Base-by-base conservation (phyloP, 1,140 invertebrate genomes). In the Acromyrmex echinatior region DNA sequence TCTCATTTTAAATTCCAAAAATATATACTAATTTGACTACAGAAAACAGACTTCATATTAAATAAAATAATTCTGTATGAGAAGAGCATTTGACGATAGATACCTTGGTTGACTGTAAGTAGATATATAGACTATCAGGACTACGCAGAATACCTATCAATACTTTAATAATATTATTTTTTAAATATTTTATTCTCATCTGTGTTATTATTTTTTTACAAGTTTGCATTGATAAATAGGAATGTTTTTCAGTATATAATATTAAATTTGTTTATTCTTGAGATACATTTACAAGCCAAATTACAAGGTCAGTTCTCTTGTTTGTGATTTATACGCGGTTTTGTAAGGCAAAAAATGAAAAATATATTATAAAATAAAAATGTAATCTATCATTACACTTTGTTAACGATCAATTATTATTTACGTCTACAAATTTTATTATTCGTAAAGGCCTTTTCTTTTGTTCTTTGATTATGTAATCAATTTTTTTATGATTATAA, bases 371-470 rank as follows among this genome's bases (percentile, higher is more conserved):
- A 21, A 25, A 21, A 76, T 56, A 56, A 73, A 73, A 66, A 39
- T 73, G 6, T 28, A 49, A 21, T 51, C 3, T 70, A 25, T 21
- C 1, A 39, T 16, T 12, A 49, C 4, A 51, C n/a, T 45, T 21
- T 51, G 18, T 53, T 12, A 53, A n/a, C 56, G 31, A 12, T 31
- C 28, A 12, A 31, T 56, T 73, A 5, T 56, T 53, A 3, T 35
- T 73, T 73, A 21, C 6, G 2, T 73, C 3, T 53, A n/a, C n/a
- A 35, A 73, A 73, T 5, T 73, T 74, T 56, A 35, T 74, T 35
- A 56, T 56, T 73, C 16, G 31, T 25, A 53, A 28, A 28, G 49
- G 2, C 2, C 21, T 60, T 21, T 49, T 51, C 2, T 16, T 65
- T 16, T 6, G 5, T 12, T 12, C 3, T 21, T 3, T 21, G 31